Base-by-base conservation (phyloP, 2,113 vertebrate species). In the Ictidomys tridecemlineatus region DNA sequence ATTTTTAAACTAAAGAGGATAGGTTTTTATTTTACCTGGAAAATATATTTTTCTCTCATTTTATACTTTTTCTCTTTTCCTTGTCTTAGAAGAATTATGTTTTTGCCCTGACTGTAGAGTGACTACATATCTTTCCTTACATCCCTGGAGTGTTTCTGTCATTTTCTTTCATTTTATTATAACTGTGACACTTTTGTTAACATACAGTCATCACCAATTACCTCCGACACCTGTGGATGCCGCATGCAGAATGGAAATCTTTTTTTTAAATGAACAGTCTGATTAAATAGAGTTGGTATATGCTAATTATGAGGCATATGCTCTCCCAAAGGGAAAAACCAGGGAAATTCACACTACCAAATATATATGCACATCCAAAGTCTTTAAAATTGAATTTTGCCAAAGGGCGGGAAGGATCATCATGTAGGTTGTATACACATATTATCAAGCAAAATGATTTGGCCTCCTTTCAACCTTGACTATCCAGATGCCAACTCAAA, bases 171-270 rank as follows among this genome's bases (percentile, higher is more conserved):
- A 90, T 97, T 92, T 70, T 83, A 94, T 89, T 93, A 87, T 51
- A 94, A 90, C 65, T 91, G 42, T 89, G 90, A 92, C 73, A 90
- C 65, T 95, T 96, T 90, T 73, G 39, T 92, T 96, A 97, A 83
- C 56, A 61, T 74, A 67, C 48, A 80, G 72, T 76, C 37, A 95
- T 96, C 48, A 76, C 65, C 94, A 95, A 93, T 97, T 97, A 95
- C 86, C 7, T 56, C 30, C 1, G 63, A 92, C n/a, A 95, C 94
- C 96, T 97, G 93, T 94, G 89, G 94, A 91, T 97, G 85, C 87
- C 45, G 93, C 78, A 94, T 48, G 72, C 89, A 85, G 94, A 90
- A 95, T 86, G 39, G 45, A 74, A 93, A 92, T 94, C 78, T 93
- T 93, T 94, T 45, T 8, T 53, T 94, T 45, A 95, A 96, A 96